Evolutionary conservation across 2,797 vertebrate species (phyloP), one percentile per base, ranked within the genome.

Genomic region (Paratrypauchen microcephalus): DNA sequence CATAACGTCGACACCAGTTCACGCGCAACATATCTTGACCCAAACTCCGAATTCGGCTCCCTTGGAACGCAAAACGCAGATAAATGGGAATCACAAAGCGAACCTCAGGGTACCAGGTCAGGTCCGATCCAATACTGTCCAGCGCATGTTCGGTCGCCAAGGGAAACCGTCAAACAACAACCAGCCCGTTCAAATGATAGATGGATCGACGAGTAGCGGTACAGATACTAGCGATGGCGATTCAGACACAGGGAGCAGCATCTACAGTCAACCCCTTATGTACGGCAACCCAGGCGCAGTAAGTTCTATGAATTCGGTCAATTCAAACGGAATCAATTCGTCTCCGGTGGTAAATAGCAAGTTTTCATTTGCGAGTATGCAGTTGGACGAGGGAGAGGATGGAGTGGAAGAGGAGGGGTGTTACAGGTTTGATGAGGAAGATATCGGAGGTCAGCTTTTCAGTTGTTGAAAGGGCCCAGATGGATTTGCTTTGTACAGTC

Each of bases 171-270:
- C 57, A 1, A 50, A 88, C 24, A 65, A 76, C 0, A 89, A 87
- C 77, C 87, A 80, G 61, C 87, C 93, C 1, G 80, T 95, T 16
- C 95, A 95, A 36, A 88, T 95, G 92, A 91, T 94, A 0, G 95
- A 97, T 66, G 94, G 92, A 4, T 96, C 94, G 57, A 94, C 93
- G 19, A 96, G 96, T 91, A 97, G 97, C 30, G 96, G 94, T 47
- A 93, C 92, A 0, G 96, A 97, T 70, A 95, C 94, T 36, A 96
- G 95, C 0, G 96, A 97, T 87, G 95, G 95, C 0, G 96, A 97
- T 87, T 95, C 95, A 0, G 96, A 97, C 58, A 82, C 93, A 0
- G 89, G 91, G 5, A 86, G 92, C 75, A 93, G 93, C 79, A 88
- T 92, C 0, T 92, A 92, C 77, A 89, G 88, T 77, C 94, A 93